Percentiles rank a stretch among this genome's conserved stretches.
These are phyloP conservation scores for Heteromurus nitidus DNA, from an alignment of 2,888 invertebrate species.

Conservation along the genomic window DNA sequence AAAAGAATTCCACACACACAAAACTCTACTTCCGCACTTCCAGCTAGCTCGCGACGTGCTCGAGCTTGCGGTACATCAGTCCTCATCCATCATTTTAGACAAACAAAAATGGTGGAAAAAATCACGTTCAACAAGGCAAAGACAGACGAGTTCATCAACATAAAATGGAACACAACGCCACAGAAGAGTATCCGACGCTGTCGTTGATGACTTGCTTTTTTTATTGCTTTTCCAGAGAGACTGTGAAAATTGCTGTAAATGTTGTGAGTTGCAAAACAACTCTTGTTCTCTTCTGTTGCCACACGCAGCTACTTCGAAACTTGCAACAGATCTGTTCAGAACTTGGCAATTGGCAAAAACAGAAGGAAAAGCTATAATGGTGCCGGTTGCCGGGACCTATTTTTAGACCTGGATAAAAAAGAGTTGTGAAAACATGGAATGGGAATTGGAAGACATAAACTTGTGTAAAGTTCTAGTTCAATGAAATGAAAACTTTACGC, in stretches of 20 bases:
- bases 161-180: too few relatives aligned
- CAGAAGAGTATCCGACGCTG: too few relatives aligned
- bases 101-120: not conserved
- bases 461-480: not conserved
- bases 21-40: too few relatives aligned
- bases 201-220: constrained; percentile 9
- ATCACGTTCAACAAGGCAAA: too few relatives aligned
- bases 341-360: not conserved
- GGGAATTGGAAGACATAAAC: not conserved
- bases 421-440: not conserved
- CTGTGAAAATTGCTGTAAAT: too few relatives aligned
- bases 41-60: too few relatives aligned
- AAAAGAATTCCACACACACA: too few relatives aligned
- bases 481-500: not conserved
- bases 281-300: not conserved
- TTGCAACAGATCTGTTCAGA: not conserved
- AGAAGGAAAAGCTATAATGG: too few relatives aligned
- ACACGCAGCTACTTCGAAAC: too few relatives aligned
- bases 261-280: not conserved
- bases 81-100: constrained; percentile 17
- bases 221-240: constrained; percentile 53
- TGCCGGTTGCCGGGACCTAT: not conserved
- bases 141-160: not conserved
- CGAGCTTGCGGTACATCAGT: not conserved
- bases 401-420: constrained; percentile 16